A percentile compares a stretch with the other conserved stretches of the same genome.
Evolutionary conservation across 2,888 invertebrate species (phyloP).

Genomic region (Corbicula japonica): DNA sequence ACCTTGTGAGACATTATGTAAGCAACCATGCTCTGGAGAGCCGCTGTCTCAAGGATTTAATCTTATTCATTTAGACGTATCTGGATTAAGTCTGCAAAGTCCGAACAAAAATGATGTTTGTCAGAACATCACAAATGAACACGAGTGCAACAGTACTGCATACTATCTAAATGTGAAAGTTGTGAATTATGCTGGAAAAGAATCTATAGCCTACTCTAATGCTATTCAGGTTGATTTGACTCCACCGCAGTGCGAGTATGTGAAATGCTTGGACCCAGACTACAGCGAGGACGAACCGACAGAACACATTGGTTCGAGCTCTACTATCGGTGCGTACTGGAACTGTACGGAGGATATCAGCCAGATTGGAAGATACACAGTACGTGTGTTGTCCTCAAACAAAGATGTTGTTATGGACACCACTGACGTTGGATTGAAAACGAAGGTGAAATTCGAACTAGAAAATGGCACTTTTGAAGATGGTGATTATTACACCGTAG

Average conservation of each 20-base stretch:
- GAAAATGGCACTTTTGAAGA: conserved; percentile 52
- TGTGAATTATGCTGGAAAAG: conserved; percentile 70
- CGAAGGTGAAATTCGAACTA: conserved; percentile 35
- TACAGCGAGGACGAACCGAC: conserved; percentile 70
- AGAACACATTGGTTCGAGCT: conserved; percentile 68
- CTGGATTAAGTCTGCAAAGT: conserved; percentile 23
- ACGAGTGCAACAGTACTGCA: conserved; percentile 46
- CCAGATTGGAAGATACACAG: conserved; percentile 52
- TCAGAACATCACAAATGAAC: conserved; percentile 31
- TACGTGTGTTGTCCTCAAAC: conserved; percentile 56
- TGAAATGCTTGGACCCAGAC: conserved; percentile 72
- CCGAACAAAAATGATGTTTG: conserved; percentile 19
- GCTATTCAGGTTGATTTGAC: conserved; percentile 71
- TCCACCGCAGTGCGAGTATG: conserved; percentile 66
- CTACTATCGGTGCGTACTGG: conserved; percentile 72
- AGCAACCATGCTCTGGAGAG: conserved; percentile 44
- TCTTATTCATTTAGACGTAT: conserved; percentile 38
- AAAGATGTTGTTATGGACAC: conserved; percentile 41
- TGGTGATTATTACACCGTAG: conserved; percentile 62
- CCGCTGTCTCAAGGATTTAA: conserved; percentile 45
- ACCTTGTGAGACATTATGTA: conserved; percentile 61
- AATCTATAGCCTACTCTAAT: conserved; percentile 62
- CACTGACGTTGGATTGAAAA: conserved; percentile 49
- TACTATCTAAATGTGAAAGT: conserved; percentile 72
- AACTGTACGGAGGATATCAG: conserved; percentile 70